Evolutionary conservation across 2,888 invertebrate species (phyloP), one percentile per base, ranked within the genome.

Genomic region (Glaucopsyche alexis): DNA sequence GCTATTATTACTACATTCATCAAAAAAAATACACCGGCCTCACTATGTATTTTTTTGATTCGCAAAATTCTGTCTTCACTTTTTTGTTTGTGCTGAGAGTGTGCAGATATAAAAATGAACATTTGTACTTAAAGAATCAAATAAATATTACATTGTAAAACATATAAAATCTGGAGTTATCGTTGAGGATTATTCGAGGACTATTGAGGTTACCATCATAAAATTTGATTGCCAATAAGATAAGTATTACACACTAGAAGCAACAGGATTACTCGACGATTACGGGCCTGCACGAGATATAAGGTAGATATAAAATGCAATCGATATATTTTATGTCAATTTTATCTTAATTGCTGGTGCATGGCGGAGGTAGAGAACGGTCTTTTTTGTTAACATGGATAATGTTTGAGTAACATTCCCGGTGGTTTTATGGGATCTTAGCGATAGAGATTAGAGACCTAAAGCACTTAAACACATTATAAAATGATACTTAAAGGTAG

Each of bases 341-440:
- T 79, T 80, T 80, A 80, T 80, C 79, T 80, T 79, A 80, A 80
- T 80, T 80, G 79, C 79, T 77, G 75, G 79, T 75, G 79, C 79
- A 77, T 77, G 77, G 77, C 74, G 72, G 66, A 69, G 73, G 78
- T 77, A 77, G 75, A 77, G 77, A 76, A 80, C 78, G 76, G 80
- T 75, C 76, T 77, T 77, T 76, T 78, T 78, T 78, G 80, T 78
- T 78, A 78, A 78, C 79, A 76, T 77, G 73, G 76, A 74, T 77
- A 76, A 76, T 77, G 72, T 72, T 74, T 76, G 72, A 74, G 77
- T 75, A 76, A 76, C 72, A 69, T 70, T 71, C 71, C 67, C 73
- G 73, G 71, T 76, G 40, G 19, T 45, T 45, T 60, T 64, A 71
- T 55, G 40, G 45, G 29, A 72, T 72, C 49, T 65, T 49, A 72